These are phyloP conservation scores for Lucinisca nassula DNA, from an alignment of 2,888 invertebrate species.

Conservation along the genomic window DNA sequence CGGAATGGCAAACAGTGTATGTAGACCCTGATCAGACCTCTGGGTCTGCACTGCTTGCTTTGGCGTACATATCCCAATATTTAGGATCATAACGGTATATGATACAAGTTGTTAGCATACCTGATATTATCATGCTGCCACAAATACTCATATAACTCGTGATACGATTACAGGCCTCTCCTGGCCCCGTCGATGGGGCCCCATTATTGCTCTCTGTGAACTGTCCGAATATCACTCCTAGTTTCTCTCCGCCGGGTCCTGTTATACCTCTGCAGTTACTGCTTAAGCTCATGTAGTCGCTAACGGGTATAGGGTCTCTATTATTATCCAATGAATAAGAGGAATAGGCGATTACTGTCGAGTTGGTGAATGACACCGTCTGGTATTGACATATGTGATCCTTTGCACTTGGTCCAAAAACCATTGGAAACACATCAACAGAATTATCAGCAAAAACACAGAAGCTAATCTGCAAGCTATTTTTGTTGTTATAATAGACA, in stretches of 20 bases:
- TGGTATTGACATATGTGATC: conserved; percentile 69
- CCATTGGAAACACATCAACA: conserved; percentile 75
- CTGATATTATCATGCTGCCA: conserved; percentile 43
- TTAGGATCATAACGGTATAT: too few relatives aligned
- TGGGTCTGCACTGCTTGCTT: too few relatives aligned
- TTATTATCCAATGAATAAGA: conserved; percentile 70
- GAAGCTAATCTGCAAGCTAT: conserved; percentile 44
- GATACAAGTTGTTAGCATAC: background rate
- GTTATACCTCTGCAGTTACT: conserved; percentile 9
- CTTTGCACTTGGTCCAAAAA: conserved; percentile 71
- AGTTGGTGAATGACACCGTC: conserved; percentile 64
- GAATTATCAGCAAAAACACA: conserved; percentile 74
- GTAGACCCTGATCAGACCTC: too few relatives aligned
- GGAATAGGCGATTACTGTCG: conserved; percentile 76
- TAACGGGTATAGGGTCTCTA: conserved; percentile 30
- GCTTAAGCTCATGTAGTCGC: conserved; percentile 55
- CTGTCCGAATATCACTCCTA: conserved; percentile 71
- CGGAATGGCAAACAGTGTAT: too few relatives aligned
- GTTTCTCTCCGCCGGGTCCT: conserved; percentile 38
- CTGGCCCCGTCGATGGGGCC: too few relatives aligned
- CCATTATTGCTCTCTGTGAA: conserved; percentile 73
- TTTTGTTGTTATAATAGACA: conserved; percentile 66
- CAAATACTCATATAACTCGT: conserved; percentile 78
- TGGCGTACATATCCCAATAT: too few relatives aligned
- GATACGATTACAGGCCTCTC: conserved; percentile 73